A percentile compares a stretch with the other conserved stretches of the same genome.
These are phyloP conservation scores for Carposina sasakii DNA, from an alignment of 1,140 invertebrate species.

Conservation along the genomic window DNA sequence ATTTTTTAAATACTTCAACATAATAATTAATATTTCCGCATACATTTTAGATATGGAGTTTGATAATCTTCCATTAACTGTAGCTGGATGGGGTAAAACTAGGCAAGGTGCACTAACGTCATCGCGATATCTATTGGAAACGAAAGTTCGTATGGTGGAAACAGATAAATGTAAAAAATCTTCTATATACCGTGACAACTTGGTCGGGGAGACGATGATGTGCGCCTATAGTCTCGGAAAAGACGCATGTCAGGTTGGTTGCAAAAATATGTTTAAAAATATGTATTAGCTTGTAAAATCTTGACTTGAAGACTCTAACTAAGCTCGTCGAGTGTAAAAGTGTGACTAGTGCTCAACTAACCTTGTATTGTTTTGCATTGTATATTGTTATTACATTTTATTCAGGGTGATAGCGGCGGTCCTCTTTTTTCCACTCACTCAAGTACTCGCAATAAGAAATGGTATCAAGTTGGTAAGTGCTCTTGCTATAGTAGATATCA, in stretches of 20 bases:
- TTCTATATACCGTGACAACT: constrained; percentile 50
- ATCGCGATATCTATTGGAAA: constrained; percentile 57
- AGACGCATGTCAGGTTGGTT: constrained; percentile 72
- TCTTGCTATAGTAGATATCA: too few species aligned
- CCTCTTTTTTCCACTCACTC: constrained; percentile 59
- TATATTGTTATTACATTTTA: constrained; percentile 10
- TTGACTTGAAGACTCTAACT: constrained; percentile 6
- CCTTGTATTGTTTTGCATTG: too few species aligned
- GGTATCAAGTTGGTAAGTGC: constrained; percentile 67
- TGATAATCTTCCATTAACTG: constrained; percentile 36
- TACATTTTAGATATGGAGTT: constrained; percentile 49
- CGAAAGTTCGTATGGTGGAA: constrained; percentile 51
- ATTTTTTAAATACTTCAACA: too few species aligned
- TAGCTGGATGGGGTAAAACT: constrained; percentile 63
- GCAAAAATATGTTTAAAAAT: background rate
- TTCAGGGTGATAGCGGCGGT: constrained; percentile 79
- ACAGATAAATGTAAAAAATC: constrained; percentile 42
- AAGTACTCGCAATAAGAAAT: constrained; percentile 44
- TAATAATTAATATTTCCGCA: too few species aligned
- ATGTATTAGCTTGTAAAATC: constrained; percentile 1
- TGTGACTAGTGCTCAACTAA: too few species aligned
- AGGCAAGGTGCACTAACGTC: constrained; percentile 57
- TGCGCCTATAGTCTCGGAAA: constrained; percentile 69
- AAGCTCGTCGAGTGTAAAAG: too few species aligned
- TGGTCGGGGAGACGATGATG: constrained; percentile 61